A percentile compares a stretch with the other conserved stretches of the same genome.
Conservation (phyloP, 53 echinoderm and acorn worm species). For the Zoroaster sp. region DNA sequence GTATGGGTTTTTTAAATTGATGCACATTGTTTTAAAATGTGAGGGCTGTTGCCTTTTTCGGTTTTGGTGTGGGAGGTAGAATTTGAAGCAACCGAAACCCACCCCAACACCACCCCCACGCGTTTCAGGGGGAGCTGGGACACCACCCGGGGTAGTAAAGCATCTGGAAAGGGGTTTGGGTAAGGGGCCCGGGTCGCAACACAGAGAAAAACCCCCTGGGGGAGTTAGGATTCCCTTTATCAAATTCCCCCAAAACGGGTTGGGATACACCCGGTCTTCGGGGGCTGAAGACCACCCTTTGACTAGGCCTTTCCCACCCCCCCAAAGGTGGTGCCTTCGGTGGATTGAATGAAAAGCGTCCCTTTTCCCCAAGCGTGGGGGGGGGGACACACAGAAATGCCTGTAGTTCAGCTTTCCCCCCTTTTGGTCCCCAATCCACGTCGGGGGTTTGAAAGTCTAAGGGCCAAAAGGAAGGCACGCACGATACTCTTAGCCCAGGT, state of each 20-base stretch:
- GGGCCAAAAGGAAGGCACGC: not conserved
- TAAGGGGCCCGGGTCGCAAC: conserved; percentile 33
- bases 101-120: too few relatives aligned
- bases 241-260: conserved; percentile 15
- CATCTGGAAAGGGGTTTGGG: conserved; percentile 36
- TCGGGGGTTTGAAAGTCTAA: not conserved
- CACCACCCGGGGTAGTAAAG: not conserved
- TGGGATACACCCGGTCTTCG: not conserved
- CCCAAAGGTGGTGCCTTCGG: conserved; percentile 33
- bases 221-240: conserved; percentile 46
- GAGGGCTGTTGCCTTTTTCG: too few relatives aligned
- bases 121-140: too few relatives aligned
- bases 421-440: conserved; percentile 24
- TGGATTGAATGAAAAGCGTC: too few relatives aligned
- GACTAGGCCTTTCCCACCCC: conserved; percentile 28
- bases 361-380: too few relatives aligned
- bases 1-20: too few relatives aligned
- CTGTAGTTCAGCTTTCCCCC: not conserved
- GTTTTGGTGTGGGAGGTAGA: too few relatives aligned
- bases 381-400: too few relatives aligned
- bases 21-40: too few relatives aligned
- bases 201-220: not conserved
- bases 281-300: not conserved
- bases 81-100: too few relatives aligned
- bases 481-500: not conserved